phyloP scores from a whole-genome alignment of 2,113 vertebrate species.

The Aix galericulata region DNA sequence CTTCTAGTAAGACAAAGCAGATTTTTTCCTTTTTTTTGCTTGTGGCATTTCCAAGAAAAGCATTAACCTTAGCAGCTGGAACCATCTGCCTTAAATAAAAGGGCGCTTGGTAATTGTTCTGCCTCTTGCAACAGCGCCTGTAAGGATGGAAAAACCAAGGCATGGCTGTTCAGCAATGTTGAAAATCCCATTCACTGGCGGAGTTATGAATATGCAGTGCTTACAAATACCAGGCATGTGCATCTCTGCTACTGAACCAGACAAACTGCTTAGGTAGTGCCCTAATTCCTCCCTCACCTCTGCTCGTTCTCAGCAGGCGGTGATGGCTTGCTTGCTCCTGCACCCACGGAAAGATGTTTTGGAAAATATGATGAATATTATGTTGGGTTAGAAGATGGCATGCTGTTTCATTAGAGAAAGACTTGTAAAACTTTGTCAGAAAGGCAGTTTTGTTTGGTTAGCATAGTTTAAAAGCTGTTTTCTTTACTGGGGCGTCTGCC shows the following conservation, averaged over 20 bases:
- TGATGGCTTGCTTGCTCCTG: not conserved
- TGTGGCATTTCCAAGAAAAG: constrained; percentile 40
- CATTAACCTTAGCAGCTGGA: constrained; percentile 21
- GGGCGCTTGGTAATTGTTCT: not conserved
- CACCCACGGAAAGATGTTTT: not conserved
- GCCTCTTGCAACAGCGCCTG: not conserved
- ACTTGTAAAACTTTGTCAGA: not conserved
- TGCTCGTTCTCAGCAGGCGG: not conserved
- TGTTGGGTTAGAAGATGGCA: not conserved
- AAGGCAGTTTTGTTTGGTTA: not conserved
- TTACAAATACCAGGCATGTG: not conserved
- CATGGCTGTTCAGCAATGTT: not conserved
- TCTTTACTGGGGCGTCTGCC: not conserved
- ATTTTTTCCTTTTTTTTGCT: not conserved
- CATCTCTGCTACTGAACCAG: not conserved
- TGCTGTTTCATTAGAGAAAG: not conserved
- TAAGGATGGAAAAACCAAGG: constrained; percentile 4
- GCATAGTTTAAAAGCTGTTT: not conserved
- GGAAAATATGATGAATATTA: fast-evolving
- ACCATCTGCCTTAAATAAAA: not conserved
- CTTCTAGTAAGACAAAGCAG: not conserved
- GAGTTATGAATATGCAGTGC: fast-evolving
- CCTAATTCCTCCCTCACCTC: not conserved
- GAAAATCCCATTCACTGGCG: not conserved
- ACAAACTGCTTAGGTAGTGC: not conserved